A percentile compares a stretch with the other conserved stretches of the same genome.
Conservation (phyloP, 1,140 invertebrate genomes). For the Drosophila aff. region DNA sequence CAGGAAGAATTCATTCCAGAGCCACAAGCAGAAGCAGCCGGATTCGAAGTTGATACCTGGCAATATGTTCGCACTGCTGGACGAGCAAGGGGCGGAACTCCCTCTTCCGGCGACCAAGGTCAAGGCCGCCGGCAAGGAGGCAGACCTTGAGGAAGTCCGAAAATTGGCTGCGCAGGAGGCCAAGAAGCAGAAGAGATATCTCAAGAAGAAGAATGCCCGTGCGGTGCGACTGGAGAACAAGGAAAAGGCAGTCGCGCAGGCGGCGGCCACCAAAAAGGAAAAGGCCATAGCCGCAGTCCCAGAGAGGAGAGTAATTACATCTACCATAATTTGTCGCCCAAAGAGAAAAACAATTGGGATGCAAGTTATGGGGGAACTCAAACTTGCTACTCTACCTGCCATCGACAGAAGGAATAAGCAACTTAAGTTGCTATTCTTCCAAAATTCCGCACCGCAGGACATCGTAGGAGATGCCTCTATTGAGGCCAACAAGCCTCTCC, state of each 20-base stretch:
- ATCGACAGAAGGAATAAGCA: background rate
- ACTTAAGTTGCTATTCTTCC: background rate
- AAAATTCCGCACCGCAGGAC: background rate
- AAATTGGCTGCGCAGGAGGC: background rate
- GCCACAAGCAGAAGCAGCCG: background rate
- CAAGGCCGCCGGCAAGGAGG: too few species aligned
- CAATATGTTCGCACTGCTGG: conserved; percentile 3
- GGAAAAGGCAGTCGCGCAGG: background rate
- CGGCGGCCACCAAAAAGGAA: background rate
- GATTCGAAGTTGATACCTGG: too few species aligned
- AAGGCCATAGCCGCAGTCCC: background rate
- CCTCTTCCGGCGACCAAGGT: too few species aligned
- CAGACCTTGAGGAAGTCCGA: background rate
- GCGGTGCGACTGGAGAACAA: too few species aligned
- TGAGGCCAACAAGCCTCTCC: too few species aligned
- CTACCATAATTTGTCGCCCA: background rate
- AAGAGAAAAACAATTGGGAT: background rate
- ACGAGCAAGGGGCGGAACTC: background rate
- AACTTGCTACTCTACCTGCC: background rate
- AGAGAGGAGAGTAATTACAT: too few species aligned
- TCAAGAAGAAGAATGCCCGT: background rate
- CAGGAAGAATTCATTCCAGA: background rate
- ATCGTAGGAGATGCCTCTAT: background rate
- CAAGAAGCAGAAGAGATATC: background rate
- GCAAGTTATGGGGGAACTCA: background rate